These are phyloP conservation scores for Aphodius granarius DNA, from an alignment of 2,888 invertebrate genomes.

Conservation along the genomic window DNA sequence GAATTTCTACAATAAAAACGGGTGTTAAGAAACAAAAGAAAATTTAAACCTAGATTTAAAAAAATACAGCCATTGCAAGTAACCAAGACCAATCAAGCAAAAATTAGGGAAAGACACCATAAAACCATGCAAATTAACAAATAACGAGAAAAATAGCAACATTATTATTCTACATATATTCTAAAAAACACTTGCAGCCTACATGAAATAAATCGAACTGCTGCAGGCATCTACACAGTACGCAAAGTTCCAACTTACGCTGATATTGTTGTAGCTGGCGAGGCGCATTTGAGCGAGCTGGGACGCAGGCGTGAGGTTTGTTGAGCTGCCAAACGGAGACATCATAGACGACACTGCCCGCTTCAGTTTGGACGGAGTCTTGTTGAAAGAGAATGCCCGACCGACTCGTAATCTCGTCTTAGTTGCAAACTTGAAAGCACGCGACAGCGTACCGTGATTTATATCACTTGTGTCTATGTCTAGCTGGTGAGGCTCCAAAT, in stretches of 20 bases:
- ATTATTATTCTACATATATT: neutral
- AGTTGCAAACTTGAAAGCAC: conserved; percentile 87
- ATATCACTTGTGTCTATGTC: conserved; percentile 89
- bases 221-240: neutral
- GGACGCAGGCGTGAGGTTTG: conserved; percentile 79
- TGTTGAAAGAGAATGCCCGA: conserved; percentile 93
- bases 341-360: conserved; percentile 94
- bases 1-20: no score
- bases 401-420: conserved; percentile 86
- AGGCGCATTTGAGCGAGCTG: conserved; percentile 84
- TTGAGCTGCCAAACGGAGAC: conserved; percentile 85
- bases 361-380: conserved; percentile 91
- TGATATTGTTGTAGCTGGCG: conserved; percentile 84
- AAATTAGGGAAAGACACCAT: neutral
- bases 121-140: neutral
- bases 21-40: no score
- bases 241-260: conserved; percentile 60
- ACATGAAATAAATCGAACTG: neutral
- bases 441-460: conserved; percentile 82
- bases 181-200: neutral
- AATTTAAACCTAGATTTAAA: no score
- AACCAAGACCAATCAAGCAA: neutral
- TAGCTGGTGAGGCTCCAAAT: conserved; percentile 78
- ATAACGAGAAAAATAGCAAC: neutral
- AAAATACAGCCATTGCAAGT: neutral